Evolutionary conservation across 2,797 vertebrate species (phyloP), one percentile per base, ranked within the genome.

Genomic region (Echeneis naucrates): DNA sequence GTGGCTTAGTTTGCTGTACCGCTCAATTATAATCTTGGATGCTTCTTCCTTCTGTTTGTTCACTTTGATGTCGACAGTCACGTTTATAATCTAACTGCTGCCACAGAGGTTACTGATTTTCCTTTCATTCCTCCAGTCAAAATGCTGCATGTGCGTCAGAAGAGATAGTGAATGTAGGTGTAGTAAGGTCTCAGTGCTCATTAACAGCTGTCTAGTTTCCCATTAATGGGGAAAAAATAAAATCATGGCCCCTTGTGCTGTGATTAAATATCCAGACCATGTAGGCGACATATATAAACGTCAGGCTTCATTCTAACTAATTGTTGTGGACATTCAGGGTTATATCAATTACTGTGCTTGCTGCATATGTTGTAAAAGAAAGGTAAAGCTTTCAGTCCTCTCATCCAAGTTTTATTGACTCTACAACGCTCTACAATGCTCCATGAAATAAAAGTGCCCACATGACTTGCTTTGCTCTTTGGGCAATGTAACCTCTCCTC

Each of bases 401-500:
- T 85, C 80, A 79, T 56, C 26, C 64, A 42, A 68, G 24, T 80
- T 79, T 68, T 84, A 89, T 91, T 90, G 90, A 88, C 77, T 73
- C 59, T n/a, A n/a, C 50, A 53, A 68, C 78, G 64, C 78, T 61
- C 67, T 61, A 47, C 86, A 91, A 89, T 16, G 13, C 57, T 72
- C 77, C 83, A 75, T 90, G 83, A 89, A 93, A 91, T 89, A 90
- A 91, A 88, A 73, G 57, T 63, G 59, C 50, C 68, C 55, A 57
- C 23, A 72, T 71, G 66, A 77, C 85, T 67, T 68, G 58, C 68
- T 67, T 68, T 67, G 56, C 76, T 68, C 55, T 72, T 58, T 65
- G 26, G 54, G 47, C 74, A 67, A 77, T 75, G 24, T 62, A 37
- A 6, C 6, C 57, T 64, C 19, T 82, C 57, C 71, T 59, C 21